Evolutionary conservation across 2,797 vertebrate species (phyloP).

Genomic region (Pipistrellus pipistrellus): DNA sequence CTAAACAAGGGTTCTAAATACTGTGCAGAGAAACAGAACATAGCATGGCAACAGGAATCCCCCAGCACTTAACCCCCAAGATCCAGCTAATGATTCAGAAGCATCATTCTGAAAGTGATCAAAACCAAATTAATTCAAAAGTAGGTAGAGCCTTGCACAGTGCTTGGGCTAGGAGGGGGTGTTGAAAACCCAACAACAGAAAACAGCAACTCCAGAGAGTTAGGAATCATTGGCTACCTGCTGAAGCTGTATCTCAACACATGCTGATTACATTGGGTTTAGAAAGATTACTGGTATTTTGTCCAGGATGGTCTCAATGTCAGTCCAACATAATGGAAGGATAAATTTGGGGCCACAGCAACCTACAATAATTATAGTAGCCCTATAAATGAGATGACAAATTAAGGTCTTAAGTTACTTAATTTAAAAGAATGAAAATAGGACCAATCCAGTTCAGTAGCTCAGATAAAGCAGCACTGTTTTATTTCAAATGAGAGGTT

Average conservation of each 20-base stretch:
- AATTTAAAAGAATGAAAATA: constrained; percentile 42
- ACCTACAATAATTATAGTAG: neutral
- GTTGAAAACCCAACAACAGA: neutral
- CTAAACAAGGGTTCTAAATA: neutral
- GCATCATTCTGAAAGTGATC: constrained; percentile 22
- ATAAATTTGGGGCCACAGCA: neutral
- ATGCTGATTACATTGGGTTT: constrained; percentile 3
- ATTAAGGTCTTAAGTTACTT: constrained; percentile 45
- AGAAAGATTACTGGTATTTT: constrained; percentile 48
- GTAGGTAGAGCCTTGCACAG: neutral
- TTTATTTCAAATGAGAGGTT: neutral
- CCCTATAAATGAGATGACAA: neutral
- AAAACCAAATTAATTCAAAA: constrained; percentile 38
- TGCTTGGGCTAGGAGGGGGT: neutral
- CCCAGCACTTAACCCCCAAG: neutral
- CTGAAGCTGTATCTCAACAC: constrained; percentile 50
- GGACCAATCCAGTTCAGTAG: neutral
- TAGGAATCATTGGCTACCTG: neutral
- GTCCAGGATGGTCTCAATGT: constrained; percentile 52
- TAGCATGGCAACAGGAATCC: neutral
- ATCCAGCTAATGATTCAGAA: neutral
- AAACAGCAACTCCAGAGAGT: neutral
- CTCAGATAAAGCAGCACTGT: constrained; percentile 27
- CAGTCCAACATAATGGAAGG: constrained; percentile 24
- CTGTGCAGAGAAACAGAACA: neutral